Conservation (phyloP, 1,140 invertebrate species). For the Drosophila nigromelanica region DNA sequence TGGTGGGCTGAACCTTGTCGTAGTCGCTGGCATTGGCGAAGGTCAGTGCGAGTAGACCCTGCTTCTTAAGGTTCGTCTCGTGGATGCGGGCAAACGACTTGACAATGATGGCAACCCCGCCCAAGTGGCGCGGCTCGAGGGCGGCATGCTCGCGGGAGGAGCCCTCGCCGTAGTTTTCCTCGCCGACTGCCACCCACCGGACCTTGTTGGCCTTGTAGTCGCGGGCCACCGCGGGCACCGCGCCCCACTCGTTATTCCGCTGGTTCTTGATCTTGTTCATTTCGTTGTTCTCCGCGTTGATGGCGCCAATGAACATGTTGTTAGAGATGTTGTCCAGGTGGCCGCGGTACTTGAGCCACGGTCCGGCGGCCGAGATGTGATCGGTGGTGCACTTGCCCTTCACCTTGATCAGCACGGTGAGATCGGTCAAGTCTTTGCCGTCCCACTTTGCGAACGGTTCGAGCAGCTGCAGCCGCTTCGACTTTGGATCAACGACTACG, state of each 20-base stretch:
- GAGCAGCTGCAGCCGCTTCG: slow-evolving; percentile 96
- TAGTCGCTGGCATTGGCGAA: slow-evolving; percentile 98
- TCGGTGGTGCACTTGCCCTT: slow-evolving; percentile 99
- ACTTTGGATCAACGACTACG: slow-evolving; percentile 95
- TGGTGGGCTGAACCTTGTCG: slow-evolving; percentile 96
- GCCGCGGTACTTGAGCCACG: slow-evolving; percentile 99
- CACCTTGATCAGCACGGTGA: slow-evolving; percentile 97
- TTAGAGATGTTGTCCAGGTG: slow-evolving; percentile 99
- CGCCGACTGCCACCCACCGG: slow-evolving; percentile 97
- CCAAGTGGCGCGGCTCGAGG: slow-evolving; percentile 95
- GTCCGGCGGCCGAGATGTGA: slow-evolving; percentile 99
- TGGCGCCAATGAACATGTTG: slow-evolving; percentile 99
- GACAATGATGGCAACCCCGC: slow-evolving; percentile 98
- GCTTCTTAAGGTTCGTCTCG: slow-evolving; percentile 99
- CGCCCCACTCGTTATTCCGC: slow-evolving; percentile 92
- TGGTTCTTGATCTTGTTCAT: slow-evolving; percentile 98
- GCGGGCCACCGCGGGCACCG: slow-evolving; percentile 96
- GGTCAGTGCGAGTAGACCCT: slow-evolving; percentile 97
- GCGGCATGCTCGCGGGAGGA: slow-evolving; percentile 98
- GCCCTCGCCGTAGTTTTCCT: slow-evolving; percentile 99
- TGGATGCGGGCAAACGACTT: slow-evolving; percentile 99
- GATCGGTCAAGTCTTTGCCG: slow-evolving; percentile 96
- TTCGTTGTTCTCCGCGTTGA: slow-evolving; percentile 97
- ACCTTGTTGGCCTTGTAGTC: slow-evolving; percentile 96
- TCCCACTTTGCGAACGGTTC: slow-evolving; percentile 98